Evolutionary conservation across 2,888 invertebrate species (phyloP).

Genomic region (Tholera decimalis): DNA sequence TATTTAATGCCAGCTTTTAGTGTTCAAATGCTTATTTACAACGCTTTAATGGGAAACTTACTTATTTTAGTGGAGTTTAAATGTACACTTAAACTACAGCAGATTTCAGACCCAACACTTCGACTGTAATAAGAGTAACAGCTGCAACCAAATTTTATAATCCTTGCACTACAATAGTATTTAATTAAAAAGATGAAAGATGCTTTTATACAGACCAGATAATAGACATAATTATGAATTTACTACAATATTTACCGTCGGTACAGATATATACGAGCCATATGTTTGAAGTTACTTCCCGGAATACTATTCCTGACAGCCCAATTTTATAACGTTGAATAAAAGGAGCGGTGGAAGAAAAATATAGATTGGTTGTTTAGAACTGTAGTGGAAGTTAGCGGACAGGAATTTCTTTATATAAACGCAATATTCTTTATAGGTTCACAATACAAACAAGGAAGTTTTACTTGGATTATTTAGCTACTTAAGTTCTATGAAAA

Average conservation of each 20-base stretch:
- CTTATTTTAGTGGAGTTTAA: too few species aligned
- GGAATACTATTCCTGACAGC: not conserved
- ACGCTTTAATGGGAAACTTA: not conserved
- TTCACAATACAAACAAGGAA: too few species aligned
- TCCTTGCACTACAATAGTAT: slow-evolving; percentile 27
- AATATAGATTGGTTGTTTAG: too few species aligned
- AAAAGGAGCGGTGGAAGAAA: too few species aligned
- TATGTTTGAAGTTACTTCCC: not conserved
- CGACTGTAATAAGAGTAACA: slow-evolving; percentile 16
- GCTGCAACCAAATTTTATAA: slow-evolving; percentile 20
- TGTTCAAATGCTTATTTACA: slow-evolving; percentile 1
- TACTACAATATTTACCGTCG: not conserved
- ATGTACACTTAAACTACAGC: not conserved
- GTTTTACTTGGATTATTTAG: too few species aligned
- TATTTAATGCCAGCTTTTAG: slow-evolving; percentile 8
- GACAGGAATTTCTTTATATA: too few species aligned
- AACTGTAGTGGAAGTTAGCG: too few species aligned
- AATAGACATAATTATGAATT: slow-evolving; percentile 20
- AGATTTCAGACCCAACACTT: slow-evolving; percentile 18
- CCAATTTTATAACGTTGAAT: not conserved
- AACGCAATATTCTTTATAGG: too few species aligned
- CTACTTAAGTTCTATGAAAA: too few species aligned
- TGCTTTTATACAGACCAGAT: slow-evolving; percentile 40
- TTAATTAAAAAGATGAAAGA: slow-evolving; percentile 41
- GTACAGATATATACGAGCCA: not conserved